phyloP scores from a whole-genome alignment of 2,113 vertebrate species.

The Phyllostomus discolor region DNA sequence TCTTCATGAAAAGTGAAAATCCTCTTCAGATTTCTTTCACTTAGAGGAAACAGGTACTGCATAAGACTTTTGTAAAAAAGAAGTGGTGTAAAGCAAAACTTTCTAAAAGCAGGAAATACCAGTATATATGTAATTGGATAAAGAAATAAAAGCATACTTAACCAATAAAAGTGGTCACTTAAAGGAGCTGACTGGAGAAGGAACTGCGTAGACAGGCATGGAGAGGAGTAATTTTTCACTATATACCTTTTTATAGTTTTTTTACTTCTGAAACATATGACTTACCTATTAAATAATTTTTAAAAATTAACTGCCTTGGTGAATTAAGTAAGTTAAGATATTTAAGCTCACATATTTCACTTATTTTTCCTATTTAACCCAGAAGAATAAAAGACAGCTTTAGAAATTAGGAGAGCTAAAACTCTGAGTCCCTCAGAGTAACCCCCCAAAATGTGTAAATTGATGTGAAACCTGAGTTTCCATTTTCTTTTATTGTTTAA shows the following conservation, averaged over 20 bases:
- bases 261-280: background rate
- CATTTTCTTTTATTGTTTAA: slow-evolving; percentile 59
- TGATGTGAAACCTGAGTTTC: background rate
- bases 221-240: background rate
- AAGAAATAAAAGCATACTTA: background rate
- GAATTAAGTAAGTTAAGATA: background rate
- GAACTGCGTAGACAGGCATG: background rate
- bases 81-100: background rate
- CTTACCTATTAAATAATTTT: background rate
- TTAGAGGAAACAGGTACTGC: background rate
- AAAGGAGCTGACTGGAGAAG: background rate
- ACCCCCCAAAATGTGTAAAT: slow-evolving; percentile 27
- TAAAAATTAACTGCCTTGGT: background rate
- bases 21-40: background rate
- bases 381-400: background rate
- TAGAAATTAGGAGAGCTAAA: background rate
- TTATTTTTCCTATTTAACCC: background rate
- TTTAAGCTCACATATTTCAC: background rate
- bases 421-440: background rate
- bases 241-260: background rate
- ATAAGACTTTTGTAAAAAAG: background rate
- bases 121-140: background rate
- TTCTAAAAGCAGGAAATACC: background rate
- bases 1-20: background rate
- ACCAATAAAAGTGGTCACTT: background rate